Percentiles rank a stretch among this genome's conserved stretches.
Evolutionary conservation across 2,113 vertebrate genomes (phyloP).

Genomic region (Phoenicopterus ruber): DNA sequence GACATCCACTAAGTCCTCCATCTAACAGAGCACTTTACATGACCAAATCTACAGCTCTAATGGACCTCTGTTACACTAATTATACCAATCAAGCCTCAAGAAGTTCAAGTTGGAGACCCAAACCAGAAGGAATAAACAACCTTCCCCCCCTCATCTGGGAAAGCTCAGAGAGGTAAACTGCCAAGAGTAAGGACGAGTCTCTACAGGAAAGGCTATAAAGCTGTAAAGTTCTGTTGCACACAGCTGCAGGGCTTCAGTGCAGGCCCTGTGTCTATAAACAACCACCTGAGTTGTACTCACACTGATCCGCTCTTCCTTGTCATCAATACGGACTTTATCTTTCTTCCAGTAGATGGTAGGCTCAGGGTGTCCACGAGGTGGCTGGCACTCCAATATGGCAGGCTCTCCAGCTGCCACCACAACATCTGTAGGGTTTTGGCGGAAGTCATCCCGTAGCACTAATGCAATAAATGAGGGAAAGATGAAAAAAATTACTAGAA

Average conservation of each 20-base stretch:
- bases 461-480: neutral
- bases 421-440: constrained; percentile 94
- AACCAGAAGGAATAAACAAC: neutral
- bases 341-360: constrained; percentile 99
- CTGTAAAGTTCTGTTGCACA: neutral
- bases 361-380: constrained; percentile 94
- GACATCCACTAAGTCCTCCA: neutral
- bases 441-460: constrained; percentile 97
- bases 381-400: constrained; percentile 94
- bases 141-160: neutral
- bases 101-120: neutral
- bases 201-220: accelerated
- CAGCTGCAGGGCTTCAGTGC: neutral
- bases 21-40: neutral
- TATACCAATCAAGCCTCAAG: neutral
- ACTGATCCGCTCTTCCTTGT: constrained; percentile 92
- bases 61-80: neutral
- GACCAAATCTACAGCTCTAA: neutral
- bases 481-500: neutral
- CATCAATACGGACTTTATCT: constrained; percentile 93
- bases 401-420: constrained; percentile 96
- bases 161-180: neutral
- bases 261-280: neutral
- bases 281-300: constrained; percentile 70
- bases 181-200: accelerated